Conservation (phyloP, 2,797 vertebrate genomes). For the Oryzias dopingdopingensis region DNA sequence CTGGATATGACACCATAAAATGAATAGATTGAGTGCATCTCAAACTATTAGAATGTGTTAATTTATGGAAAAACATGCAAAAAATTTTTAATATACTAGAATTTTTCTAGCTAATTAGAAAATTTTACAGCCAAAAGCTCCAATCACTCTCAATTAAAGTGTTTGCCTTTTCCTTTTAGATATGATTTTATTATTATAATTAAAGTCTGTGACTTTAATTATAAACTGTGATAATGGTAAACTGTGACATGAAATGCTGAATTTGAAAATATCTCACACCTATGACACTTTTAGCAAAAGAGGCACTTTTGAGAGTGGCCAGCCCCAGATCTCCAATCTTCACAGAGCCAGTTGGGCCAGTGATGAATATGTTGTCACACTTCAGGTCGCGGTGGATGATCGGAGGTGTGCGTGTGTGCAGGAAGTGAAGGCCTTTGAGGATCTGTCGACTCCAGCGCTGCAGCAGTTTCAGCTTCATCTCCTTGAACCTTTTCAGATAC, state of each 20-base stretch:
- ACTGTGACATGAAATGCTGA: neutral
- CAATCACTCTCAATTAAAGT: neutral
- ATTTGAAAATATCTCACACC: slow-evolving; percentile 70
- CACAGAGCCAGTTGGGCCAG: slow-evolving; percentile 92
- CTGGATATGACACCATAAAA: no score
- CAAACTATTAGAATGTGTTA: no score
- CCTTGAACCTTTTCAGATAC: slow-evolving; percentile 95
- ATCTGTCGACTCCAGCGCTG: slow-evolving; percentile 98
- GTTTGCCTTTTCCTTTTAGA: neutral
- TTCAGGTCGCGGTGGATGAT: slow-evolving; percentile 98
- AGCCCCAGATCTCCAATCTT: slow-evolving; percentile 97
- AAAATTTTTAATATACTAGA: no score
- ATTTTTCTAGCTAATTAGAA: neutral
- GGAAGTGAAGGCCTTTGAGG: slow-evolving; percentile 94
- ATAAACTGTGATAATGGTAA: neutral
- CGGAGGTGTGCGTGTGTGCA: slow-evolving; percentile 93
- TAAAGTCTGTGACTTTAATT: no score
- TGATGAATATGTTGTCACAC: slow-evolving; percentile 99
- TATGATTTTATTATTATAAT: neutral
- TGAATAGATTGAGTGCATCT: no score
- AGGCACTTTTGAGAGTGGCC: slow-evolving; percentile 94
- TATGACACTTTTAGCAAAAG: slow-evolving; percentile 98
- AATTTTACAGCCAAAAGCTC: neutral
- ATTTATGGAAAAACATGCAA: no score
- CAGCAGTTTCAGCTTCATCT: slow-evolving; percentile 96